phyloP scores from a whole-genome alignment of 2,888 invertebrate species.

The Caenorhabditis sp. region DNA sequence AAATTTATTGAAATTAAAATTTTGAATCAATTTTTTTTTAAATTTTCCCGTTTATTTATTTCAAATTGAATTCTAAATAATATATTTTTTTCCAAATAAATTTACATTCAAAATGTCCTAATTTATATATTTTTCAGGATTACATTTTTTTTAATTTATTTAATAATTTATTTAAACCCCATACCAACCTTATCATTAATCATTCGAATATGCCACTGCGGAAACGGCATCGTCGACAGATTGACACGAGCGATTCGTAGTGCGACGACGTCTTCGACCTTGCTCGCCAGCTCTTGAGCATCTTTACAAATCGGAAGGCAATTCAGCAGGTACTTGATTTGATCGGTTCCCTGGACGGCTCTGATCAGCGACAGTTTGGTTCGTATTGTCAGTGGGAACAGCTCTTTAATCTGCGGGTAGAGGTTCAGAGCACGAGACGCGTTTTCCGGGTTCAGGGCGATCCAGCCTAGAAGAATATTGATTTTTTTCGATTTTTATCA shows the following conservation, averaged over 20 bases:
- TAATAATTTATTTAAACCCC: too few species aligned
- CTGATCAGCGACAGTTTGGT: constrained; percentile 23
- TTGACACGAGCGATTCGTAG: constrained; percentile 50
- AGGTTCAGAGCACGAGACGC: constrained; percentile 21
- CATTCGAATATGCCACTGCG: constrained; percentile 70
- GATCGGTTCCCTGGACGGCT: constrained; percentile 15
- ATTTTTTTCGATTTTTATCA: neutral
- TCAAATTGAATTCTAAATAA: too few species aligned
- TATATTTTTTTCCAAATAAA: too few species aligned
- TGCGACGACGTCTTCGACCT: constrained; percentile 8
- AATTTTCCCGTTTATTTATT: too few species aligned
- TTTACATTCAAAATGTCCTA: too few species aligned
- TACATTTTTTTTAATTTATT: too few species aligned
- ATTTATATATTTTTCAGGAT: too few species aligned
- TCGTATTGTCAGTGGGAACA: constrained; percentile 34
- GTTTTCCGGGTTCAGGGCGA: constrained; percentile 20
- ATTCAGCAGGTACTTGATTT: constrained; percentile 21
- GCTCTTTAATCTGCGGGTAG: constrained; percentile 38
- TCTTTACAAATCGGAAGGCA: constrained; percentile 43
- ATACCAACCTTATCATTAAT: constrained; percentile 57
- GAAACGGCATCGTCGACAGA: constrained; percentile 54
- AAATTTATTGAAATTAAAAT: too few species aligned
- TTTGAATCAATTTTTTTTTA: too few species aligned
- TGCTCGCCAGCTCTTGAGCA: constrained; percentile 15
- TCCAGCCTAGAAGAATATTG: constrained; percentile 42